Percentiles rank a stretch among this genome's conserved stretches.
phyloP scores from a whole-genome alignment of 1,140 invertebrate species.

The Saccostrea glomerata region DNA sequence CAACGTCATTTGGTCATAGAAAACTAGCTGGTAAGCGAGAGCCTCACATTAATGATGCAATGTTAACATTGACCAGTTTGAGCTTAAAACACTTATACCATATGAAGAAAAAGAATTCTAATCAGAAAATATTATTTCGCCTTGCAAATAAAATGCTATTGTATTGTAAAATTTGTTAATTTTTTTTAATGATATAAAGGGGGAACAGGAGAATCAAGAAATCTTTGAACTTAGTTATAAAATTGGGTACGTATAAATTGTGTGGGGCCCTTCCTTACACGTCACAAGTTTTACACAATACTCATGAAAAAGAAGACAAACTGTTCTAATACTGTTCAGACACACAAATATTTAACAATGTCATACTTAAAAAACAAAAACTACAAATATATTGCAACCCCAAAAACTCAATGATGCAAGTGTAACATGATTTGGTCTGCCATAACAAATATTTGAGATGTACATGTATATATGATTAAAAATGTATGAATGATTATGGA shows the following conservation, averaged over 20 bases:
- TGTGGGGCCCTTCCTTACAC: neutral
- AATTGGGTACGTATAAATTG: no score
- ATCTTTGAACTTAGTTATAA: no score
- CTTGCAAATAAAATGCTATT: no score
- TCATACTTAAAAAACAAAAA: neutral
- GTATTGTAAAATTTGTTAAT: no score
- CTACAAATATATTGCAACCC: neutral
- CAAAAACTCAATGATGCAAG: neutral
- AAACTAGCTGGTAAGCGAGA: no score
- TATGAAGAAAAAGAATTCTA: no score
- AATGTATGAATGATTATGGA: neutral
- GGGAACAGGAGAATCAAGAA: no score
- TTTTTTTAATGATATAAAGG: no score
- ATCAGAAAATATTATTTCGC: no score
- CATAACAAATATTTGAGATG: neutral
- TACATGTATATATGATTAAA: neutral
- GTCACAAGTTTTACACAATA: neutral
- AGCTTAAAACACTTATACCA: no score
- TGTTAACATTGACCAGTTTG: no score
- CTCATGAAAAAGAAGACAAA: neutral
- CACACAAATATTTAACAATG: neutral
- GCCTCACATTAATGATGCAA: no score
- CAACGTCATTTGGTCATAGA: neutral
- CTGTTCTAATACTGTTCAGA: neutral
- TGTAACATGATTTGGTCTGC: slow-evolving; percentile 9